phyloP scores from a whole-genome alignment of 2,113 vertebrate species.

The Puma concolor region DNA sequence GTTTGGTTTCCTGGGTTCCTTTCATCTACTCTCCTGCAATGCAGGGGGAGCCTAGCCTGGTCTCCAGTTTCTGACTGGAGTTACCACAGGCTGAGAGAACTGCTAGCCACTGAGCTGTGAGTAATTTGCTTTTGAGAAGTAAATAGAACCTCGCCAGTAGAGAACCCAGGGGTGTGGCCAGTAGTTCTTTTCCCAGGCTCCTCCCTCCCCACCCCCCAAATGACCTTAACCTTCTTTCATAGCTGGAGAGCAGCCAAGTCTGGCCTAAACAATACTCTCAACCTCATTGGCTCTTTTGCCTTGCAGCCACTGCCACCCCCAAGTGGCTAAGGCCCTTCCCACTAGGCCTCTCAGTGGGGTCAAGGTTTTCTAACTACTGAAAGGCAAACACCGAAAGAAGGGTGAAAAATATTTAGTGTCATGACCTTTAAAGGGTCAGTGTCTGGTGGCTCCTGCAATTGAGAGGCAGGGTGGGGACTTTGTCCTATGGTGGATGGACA shows the following conservation, averaged over 20 bases:
- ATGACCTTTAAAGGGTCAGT: constrained; percentile 14
- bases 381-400: constrained; percentile 34
- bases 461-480: background rate
- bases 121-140: constrained; percentile 80
- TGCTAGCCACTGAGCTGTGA: constrained; percentile 70
- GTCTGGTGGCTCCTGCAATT: background rate
- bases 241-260: constrained; percentile 75
- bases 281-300: constrained; percentile 72
- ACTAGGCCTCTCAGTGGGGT: constrained; percentile 32
- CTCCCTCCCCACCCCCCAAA: constrained; percentile 68
- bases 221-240: constrained; percentile 79
- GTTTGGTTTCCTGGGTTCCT: constrained; percentile 77
- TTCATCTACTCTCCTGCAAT: constrained; percentile 72
- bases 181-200: constrained; percentile 76
- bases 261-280: constrained; percentile 75
- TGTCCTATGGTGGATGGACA: background rate
- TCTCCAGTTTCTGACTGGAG: constrained; percentile 66
- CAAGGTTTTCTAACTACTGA: constrained; percentile 63
- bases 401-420: constrained; percentile 11
- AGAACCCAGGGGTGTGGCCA: constrained; percentile 77
- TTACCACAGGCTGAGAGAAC: constrained; percentile 58
- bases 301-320: constrained; percentile 65
- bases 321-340: constrained; percentile 67
- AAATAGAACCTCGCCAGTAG: constrained; percentile 75
- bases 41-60: constrained; percentile 47